Conservation (phyloP, 2,113 vertebrate species). For the Coregonus clupeaformis region DNA sequence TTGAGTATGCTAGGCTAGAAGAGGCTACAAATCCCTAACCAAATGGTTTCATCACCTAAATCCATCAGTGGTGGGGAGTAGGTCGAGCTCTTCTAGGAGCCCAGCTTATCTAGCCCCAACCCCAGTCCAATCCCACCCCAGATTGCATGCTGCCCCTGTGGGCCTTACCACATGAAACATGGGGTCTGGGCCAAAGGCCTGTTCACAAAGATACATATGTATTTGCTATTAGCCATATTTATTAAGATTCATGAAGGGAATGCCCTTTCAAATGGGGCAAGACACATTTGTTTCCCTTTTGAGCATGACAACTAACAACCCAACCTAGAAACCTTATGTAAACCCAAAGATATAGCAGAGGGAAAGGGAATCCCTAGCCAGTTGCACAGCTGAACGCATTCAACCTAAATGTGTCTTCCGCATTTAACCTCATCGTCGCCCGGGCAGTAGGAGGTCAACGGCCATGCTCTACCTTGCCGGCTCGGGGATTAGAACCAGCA, state of each 20-base stretch:
- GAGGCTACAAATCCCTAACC: too few species aligned
- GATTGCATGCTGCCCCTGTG: neutral
- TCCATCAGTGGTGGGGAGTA: too few species aligned
- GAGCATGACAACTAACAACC: conserved; percentile 24
- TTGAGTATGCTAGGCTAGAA: too few species aligned
- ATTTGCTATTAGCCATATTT: conserved; percentile 36
- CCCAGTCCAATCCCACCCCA: neutral
- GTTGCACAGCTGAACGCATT: too few species aligned
- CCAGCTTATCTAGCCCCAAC: neutral
- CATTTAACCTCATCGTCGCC: too few species aligned
- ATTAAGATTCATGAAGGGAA: conserved; percentile 28
- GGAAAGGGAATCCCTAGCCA: too few species aligned
- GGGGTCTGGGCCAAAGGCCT: neutral
- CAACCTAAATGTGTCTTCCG: too few species aligned
- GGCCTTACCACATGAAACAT: conserved; percentile 10
- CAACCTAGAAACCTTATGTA: conserved; percentile 1
- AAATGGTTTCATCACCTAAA: too few species aligned
- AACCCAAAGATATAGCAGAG: neutral
- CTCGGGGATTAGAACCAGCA: too few species aligned
- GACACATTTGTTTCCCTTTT: conserved; percentile 25
- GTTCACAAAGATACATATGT: conserved; percentile 17
- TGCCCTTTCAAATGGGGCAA: conserved; percentile 16
- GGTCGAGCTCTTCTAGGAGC: neutral
- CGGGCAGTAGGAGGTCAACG: too few species aligned
- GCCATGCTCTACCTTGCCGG: too few species aligned